Percentiles rank a stretch among this genome's conserved stretches.
These are phyloP conservation scores for Ischnura elegans DNA, from an alignment of 2,888 invertebrate genomes.

Conservation along the genomic window DNA sequence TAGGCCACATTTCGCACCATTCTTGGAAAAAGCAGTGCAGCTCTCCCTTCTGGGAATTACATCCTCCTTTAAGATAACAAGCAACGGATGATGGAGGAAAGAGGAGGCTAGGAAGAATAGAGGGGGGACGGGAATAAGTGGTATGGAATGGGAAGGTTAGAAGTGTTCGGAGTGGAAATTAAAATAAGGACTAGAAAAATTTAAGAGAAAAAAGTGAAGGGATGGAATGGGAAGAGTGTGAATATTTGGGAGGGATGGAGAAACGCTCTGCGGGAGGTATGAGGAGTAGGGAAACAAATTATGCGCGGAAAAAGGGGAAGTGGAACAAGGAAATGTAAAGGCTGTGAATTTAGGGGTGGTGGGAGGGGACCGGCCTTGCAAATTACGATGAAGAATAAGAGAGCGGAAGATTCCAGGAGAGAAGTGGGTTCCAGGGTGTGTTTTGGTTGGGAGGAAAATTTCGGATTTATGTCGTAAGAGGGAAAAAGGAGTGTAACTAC, in stretches of 20 bases:
- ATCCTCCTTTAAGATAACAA: no score
- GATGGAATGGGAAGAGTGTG: not conserved
- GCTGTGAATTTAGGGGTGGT: not conserved
- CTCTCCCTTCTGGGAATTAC: no score
- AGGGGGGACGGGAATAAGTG: not conserved
- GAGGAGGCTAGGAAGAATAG: not conserved
- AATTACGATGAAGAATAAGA: constrained; percentile 13
- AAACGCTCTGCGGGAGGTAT: not conserved
- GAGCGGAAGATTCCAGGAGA: not conserved
- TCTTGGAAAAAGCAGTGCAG: no score
- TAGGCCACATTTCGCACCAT: no score
- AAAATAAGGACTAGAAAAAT: not conserved
- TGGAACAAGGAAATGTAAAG: not conserved
- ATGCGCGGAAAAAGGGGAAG: not conserved
- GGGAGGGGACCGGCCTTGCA: not conserved
- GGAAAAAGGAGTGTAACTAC: no score
- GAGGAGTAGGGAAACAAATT: not conserved
- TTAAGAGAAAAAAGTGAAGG: not conserved
- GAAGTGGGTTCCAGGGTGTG: not conserved
- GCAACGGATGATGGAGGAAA: not conserved
- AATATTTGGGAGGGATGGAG: not conserved
- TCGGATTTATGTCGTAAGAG: no score
- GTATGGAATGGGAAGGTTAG: not conserved
- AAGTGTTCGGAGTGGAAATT: not conserved
- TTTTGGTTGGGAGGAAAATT: not conserved